Base-by-base conservation (phyloP, 2,113 vertebrate genomes). In the Chitala chitala region DNA sequence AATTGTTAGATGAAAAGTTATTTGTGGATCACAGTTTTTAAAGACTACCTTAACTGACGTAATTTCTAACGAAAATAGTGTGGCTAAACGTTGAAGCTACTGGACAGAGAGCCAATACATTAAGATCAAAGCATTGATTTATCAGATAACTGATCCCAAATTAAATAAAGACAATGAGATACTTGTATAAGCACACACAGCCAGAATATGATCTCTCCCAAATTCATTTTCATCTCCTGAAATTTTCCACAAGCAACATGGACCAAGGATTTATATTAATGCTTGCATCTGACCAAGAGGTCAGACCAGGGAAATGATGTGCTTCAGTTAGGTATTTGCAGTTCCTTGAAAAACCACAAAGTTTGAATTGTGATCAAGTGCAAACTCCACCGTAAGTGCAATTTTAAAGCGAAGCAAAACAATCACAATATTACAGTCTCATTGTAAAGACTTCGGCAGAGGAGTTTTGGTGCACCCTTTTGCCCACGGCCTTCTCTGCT, bases 311-410 rank as follows among this genome's bases (percentile, higher is more conserved):
- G 58, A 63, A 22, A 26, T 38, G 72, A 64, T 38, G 10, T 29
- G 26, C 58, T 61, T 50, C 13, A n/a, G 12, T 36, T 20, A 48
- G 15, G 10, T 29, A 44, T 68, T 2, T 48, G 13, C 46, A 64
- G 26, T 5, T 53, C 59, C 54, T 73, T 68, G 56, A 65, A 9
- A 29, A 50, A 33, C 40, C 33, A 29, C 42, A 58, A 33, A 72
- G 22, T 12, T 38, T 61, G 55, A 72, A 61, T 55, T 20, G 56
- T 61, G 55, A 73, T 65, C 59, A 53, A 74, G 46, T 53, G 61
- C n/a, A 65, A 26, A 38, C 48, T 38, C 33, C 36, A 24, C 26
- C 54, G 65, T 50, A 63, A 61, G 50, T 33, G 22, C 10, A 22
- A 46, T 17, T 8, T n/a, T 4, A 61, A 64, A 63, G 42, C 2